phyloP scores from a whole-genome alignment of 2,113 vertebrate genomes.

The Tonatia bakeri region DNA sequence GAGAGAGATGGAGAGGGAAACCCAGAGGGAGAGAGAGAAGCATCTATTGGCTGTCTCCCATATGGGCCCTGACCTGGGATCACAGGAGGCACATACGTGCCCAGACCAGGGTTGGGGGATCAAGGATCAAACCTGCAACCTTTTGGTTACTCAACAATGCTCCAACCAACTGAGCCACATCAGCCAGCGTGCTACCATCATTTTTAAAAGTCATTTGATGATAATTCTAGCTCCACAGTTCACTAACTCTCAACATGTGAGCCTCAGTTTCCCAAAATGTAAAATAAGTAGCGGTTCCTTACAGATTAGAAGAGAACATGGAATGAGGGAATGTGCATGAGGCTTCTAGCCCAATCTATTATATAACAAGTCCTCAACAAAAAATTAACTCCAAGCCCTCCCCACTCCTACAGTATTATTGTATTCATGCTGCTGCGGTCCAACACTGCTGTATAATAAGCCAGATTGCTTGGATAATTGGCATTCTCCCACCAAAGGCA shows the following conservation, averaged over 20 bases:
- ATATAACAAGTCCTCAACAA: background rate
- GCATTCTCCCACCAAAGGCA: constrained; percentile 43
- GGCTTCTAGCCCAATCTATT: background rate
- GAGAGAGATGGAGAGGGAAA: background rate
- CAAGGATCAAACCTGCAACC: background rate
- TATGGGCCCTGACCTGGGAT: background rate
- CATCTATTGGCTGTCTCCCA: background rate
- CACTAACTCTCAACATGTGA: background rate
- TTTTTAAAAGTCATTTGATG: background rate
- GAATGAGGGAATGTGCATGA: background rate
- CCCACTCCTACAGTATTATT: background rate
- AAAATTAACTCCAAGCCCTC: background rate
- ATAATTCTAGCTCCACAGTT: background rate
- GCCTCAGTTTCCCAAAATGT: background rate
- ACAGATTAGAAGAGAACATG: background rate
- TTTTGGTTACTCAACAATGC: background rate
- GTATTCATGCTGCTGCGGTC: background rate
- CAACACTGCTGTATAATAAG: constrained; percentile 7
- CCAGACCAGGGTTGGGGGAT: no score
- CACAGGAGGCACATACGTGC: no score
- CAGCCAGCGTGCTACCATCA: background rate
- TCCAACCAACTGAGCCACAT: background rate
- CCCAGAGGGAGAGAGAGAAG: background rate
- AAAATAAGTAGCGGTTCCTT: background rate
- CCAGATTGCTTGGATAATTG: constrained; percentile 28